Conservation (phyloP, 2,888 invertebrate species). For the Amiota communis region DNA sequence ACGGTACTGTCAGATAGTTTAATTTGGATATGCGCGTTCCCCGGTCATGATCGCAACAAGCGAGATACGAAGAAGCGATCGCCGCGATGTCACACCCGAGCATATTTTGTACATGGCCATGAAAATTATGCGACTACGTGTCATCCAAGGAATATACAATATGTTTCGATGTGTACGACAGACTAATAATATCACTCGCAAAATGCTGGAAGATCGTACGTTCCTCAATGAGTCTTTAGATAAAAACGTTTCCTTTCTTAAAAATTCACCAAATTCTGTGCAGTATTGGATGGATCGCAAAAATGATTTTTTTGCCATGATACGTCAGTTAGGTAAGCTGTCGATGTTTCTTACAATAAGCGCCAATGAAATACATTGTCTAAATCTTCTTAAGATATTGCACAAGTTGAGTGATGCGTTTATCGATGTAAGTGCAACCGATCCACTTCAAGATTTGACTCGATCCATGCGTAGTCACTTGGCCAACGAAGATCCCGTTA, state of each 20-base stretch:
- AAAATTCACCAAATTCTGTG: neutral
- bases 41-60: conserved; percentile 37
- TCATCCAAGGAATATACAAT: neutral
- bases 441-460: neutral
- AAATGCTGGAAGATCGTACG: neutral
- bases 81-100: no score
- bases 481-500: conserved; percentile 1
- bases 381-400: no score
- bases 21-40: conserved; percentile 61
- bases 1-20: neutral
- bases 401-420: neutral
- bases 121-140: conserved; percentile 63
- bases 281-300: neutral
- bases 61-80: conserved; percentile 46
- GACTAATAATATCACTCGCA: neutral
- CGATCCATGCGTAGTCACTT: neutral
- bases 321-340: neutral
- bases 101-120: conserved; percentile 53
- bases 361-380: no score
- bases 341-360: neutral
- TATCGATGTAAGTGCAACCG: neutral
- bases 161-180: no score
- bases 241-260: neutral
- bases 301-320: neutral
- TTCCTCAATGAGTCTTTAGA: neutral